Evolutionary conservation across 2,797 vertebrate genomes (phyloP).

Genomic region (Enteromius treurensis): DNA sequence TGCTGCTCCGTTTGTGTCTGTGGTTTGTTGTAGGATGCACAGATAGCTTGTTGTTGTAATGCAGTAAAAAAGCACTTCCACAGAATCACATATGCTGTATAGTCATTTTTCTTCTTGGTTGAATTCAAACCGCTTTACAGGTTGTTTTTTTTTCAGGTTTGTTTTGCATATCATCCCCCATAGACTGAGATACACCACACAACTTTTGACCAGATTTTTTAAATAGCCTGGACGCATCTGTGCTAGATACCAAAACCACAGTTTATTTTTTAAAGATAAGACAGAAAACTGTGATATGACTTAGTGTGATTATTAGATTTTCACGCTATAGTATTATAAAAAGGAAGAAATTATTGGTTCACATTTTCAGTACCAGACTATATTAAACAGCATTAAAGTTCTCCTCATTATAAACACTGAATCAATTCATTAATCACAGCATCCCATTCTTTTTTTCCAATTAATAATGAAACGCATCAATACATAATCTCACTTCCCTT

Average conservation of each 20-base stretch:
- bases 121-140: not conserved
- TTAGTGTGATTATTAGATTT: not conserved
- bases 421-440: not conserved
- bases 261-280: not conserved
- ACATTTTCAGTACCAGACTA: not conserved
- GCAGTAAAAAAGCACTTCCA: not conserved
- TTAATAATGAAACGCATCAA: not conserved
- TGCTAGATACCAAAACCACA: not conserved
- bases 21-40: constrained; percentile 23
- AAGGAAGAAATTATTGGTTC: not conserved
- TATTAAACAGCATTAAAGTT: not conserved
- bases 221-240: not conserved
- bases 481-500: not conserved
- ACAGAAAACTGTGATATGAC: not conserved
- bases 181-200: not conserved
- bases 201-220: not conserved
- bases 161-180: not conserved
- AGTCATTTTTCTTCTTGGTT: not conserved
- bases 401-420: not conserved
- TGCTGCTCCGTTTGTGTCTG: not conserved
- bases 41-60: not conserved
- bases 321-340: not conserved
- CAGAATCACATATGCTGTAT: not conserved
- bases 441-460: not conserved
- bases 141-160: not conserved